Evolutionary conservation across 2,797 vertebrate species (phyloP), one percentile per base, ranked within the genome.

Genomic region (Pangasius larnaudii): DNA sequence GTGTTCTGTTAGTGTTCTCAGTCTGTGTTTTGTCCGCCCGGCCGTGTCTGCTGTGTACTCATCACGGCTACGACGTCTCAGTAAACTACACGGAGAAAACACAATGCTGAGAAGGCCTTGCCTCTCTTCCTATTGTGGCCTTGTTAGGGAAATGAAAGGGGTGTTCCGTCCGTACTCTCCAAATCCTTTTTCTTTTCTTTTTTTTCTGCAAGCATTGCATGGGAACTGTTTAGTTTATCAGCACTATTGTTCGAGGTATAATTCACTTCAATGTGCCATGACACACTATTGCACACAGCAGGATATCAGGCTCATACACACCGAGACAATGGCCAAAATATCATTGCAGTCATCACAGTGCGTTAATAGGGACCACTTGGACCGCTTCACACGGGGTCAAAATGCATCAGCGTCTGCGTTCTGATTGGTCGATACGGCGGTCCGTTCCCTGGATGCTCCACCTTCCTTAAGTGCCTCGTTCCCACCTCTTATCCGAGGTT

Each of bases 71-170:
- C 58, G 89, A 72, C 80, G 74, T 90, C 90, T 82, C 83, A 77
- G 85, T 87, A 74, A 88, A 86, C 74, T n/a, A 39, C 85, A 56
- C 22, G 94, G 92, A 91, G 81, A 30, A 93, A 95, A 95, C 95
- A 95, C 95, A 95, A 90, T 91, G 89, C 92, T 92, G 93, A 93
- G 93, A 95, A 94, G 94, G 93, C 93, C 93, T 93, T 93, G 94
- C 91, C 88, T 93, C 91, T 94, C 92, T 95, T 95, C 93, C 95
- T 94, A 94, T 91, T 92, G 94, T 79, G 91, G 90, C 67, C 94
- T 95, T 92, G 89, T 95, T 94, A 94, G 94, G 95, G 94, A 95
- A 95, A 95, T 93, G 93, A 92, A 91, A 91, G 93, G 92, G 93
- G 92, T 91, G 89, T 89, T 93, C 93, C 94, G 93, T 93, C 92